A percentile compares a stretch with the other conserved stretches of the same genome.
These are phyloP conservation scores for Apamea epomidion DNA, from an alignment of 2,888 invertebrate species.

Conservation along the genomic window DNA sequence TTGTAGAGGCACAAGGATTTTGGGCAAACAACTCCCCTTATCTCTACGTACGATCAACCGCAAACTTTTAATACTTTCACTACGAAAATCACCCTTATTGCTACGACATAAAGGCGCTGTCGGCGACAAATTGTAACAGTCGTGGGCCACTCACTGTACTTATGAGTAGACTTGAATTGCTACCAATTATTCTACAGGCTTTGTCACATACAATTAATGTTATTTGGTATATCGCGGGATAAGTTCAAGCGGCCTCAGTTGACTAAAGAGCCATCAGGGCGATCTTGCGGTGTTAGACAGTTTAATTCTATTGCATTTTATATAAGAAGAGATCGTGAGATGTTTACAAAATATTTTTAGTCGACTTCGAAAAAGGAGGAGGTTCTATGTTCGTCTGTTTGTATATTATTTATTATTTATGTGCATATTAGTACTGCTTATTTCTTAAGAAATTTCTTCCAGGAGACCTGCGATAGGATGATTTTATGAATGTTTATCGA, in stretches of 20 bases:
- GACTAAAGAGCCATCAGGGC: too few relatives aligned
- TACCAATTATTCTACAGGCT: slow-evolving; percentile 30
- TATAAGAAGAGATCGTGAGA: background rate
- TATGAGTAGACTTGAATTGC: slow-evolving; percentile 31
- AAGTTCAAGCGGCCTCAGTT: too few relatives aligned
- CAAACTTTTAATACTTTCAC: background rate
- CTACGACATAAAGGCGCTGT: background rate
- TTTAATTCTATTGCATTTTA: slow-evolving; percentile 7
- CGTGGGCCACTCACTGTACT: background rate
- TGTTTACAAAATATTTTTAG: background rate
- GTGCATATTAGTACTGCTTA: too few relatives aligned
- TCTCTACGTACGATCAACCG: slow-evolving; percentile 24
- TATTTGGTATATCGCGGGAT: slow-evolving; percentile 19
- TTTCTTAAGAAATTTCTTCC: too few relatives aligned
- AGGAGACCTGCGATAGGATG: too few relatives aligned
- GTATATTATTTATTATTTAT: background rate
- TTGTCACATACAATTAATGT: slow-evolving; percentile 31
- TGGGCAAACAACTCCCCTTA: slow-evolving; percentile 32
- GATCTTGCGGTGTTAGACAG: background rate
- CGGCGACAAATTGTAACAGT: background rate
- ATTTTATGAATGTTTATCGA: background rate
- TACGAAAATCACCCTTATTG: background rate
- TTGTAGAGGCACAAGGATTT: slow-evolving; percentile 55
- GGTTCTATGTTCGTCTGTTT: background rate
- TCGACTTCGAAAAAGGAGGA: background rate